Percentiles rank a stretch among this genome's conserved stretches.
Conservation (phyloP, 2,113 vertebrate genomes). For the Cromileptes altivelis region DNA sequence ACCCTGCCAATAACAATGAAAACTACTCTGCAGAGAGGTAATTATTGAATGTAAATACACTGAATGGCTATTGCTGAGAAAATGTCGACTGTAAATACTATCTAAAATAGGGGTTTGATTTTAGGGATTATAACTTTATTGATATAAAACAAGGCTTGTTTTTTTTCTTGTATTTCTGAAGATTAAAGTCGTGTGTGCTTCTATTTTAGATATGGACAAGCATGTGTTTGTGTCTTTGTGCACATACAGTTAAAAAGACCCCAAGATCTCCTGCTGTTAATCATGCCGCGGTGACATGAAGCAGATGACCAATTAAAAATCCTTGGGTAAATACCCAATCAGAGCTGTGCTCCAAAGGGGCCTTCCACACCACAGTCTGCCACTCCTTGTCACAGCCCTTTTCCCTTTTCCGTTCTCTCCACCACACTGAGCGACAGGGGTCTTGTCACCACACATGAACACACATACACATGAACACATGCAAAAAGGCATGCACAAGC, state of each 20-base stretch:
- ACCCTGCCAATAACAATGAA: not conserved
- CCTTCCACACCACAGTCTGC: conserved; percentile 45
- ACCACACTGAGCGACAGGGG: conserved; percentile 72
- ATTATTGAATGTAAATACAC: not conserved
- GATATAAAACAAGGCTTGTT: not conserved
- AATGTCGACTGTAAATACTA: not conserved
- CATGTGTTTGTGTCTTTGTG: conserved; percentile 32
- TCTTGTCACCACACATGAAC: conserved; percentile 38
- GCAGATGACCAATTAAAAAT: conserved; percentile 78
- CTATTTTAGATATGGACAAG: not conserved
- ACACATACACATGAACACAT: conserved; percentile 27
- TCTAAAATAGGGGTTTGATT: not conserved
- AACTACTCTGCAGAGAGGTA: not conserved
- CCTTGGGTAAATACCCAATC: conserved; percentile 65
- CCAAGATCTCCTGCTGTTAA: conserved; percentile 53
- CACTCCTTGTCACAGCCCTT: conserved; percentile 58
- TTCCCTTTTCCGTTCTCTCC: conserved; percentile 50
- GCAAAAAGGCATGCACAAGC: conserved; percentile 44
- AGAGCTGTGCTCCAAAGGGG: conserved; percentile 37
- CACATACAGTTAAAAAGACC: conserved; percentile 45
- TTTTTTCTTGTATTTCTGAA: not conserved
- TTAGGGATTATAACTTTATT: not conserved
- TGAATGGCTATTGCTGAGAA: not conserved
- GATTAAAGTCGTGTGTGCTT: not conserved
- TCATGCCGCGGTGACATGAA: conserved; percentile 53